These are phyloP conservation scores for Callipepla squamata DNA, from an alignment of 2,113 vertebrate genomes.

Conservation along the genomic window DNA sequence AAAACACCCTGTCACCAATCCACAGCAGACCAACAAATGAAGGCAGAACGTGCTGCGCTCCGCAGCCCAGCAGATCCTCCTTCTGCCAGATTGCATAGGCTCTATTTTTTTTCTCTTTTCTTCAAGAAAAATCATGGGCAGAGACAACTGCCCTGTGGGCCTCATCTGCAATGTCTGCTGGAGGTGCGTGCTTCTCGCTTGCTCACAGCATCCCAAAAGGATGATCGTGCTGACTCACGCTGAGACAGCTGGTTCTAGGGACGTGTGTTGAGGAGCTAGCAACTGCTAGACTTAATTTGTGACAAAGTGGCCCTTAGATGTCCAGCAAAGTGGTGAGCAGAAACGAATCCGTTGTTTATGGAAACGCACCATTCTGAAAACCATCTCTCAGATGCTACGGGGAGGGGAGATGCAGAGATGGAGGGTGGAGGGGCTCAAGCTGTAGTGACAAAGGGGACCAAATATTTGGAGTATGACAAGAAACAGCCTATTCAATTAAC, in stretches of 20 bases:
- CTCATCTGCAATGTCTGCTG: background rate
- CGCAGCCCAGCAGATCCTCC: background rate
- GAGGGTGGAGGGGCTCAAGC: background rate
- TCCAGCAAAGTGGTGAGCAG: background rate
- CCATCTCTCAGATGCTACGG: rapidly evolving
- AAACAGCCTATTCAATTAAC: background rate
- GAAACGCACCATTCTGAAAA: background rate
- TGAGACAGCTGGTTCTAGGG: background rate
- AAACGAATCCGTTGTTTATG: background rate
- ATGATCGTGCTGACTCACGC: background rate
- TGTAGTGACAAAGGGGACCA: background rate
- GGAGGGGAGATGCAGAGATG: rapidly evolving
- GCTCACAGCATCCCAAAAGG: background rate
- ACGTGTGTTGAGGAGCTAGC: rapidly evolving
- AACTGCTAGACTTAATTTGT: rapidly evolving
- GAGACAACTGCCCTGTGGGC: background rate
- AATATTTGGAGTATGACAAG: conserved; percentile 32
- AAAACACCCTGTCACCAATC: background rate
- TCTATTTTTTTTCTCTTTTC: background rate
- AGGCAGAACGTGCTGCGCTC: background rate
- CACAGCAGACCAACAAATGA: background rate
- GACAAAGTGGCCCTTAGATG: background rate
- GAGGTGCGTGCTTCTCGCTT: background rate
- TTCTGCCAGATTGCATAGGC: background rate
- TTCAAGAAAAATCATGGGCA: background rate